A percentile compares a stretch with the other conserved stretches of the same genome.
These are phyloP conservation scores for Hoplias malabaricus DNA, from an alignment of 2,113 vertebrate species.

Conservation along the genomic window DNA sequence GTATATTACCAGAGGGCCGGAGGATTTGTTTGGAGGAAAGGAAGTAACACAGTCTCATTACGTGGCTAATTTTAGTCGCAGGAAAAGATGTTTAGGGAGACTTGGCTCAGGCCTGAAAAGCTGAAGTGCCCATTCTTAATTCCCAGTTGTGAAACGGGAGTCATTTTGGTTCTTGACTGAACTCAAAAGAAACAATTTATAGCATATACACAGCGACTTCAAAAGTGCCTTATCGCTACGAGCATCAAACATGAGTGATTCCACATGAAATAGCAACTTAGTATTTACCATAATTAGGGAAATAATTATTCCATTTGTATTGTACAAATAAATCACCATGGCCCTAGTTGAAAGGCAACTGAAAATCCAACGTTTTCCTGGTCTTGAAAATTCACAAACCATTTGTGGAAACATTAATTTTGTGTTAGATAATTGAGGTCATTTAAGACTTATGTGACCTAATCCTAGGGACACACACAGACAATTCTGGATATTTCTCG, in stretches of 20 bases:
- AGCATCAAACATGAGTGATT: constrained; percentile 81
- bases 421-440: neutral
- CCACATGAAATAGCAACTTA: constrained; percentile 82
- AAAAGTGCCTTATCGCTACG: constrained; percentile 81
- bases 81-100: constrained; percentile 77
- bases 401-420: constrained; percentile 19
- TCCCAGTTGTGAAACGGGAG: constrained; percentile 74
- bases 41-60: constrained; percentile 76
- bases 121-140: constrained; percentile 66
- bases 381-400: constrained; percentile 25
- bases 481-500: neutral
- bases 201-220: constrained; percentile 79
- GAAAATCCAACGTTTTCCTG: constrained; percentile 38
- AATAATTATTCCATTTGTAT: constrained; percentile 79
- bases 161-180: constrained; percentile 76
- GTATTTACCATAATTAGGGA: constrained; percentile 80
- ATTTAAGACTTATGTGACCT: neutral
- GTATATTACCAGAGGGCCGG: constrained; percentile 65
- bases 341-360: constrained; percentile 64
- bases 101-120: constrained; percentile 67
- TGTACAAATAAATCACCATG: constrained; percentile 79
- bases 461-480: neutral
- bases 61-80: constrained; percentile 78
- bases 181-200: constrained; percentile 78
- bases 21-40: constrained; percentile 74